Evolutionary conservation across 2,888 invertebrate genomes (phyloP).

Genomic region (Eledone cirrhosa): DNA sequence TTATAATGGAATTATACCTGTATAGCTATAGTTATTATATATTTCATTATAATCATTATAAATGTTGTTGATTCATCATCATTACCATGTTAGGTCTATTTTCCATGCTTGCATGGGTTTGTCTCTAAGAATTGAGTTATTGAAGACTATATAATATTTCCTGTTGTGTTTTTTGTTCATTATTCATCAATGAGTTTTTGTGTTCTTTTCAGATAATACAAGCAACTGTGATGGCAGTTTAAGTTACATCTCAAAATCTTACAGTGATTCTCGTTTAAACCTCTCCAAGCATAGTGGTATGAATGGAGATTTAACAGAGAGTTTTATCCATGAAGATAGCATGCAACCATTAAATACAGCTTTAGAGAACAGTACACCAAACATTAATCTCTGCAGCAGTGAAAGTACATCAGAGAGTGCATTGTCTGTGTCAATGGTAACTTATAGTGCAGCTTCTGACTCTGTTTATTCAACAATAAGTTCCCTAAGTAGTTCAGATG

Average conservation of each 20-base stretch:
- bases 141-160: too few species aligned
- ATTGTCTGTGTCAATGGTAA: background rate
- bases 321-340: background rate
- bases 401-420: background rate
- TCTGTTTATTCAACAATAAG: background rate
- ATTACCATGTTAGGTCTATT: too few species aligned
- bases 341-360: background rate
- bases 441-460: conserved; percentile 19
- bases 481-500: background rate
- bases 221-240: background rate
- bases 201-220: background rate
- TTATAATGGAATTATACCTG: too few species aligned
- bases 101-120: too few species aligned
- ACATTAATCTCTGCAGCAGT: background rate
- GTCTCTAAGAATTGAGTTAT: too few species aligned
- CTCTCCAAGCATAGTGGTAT: conserved; percentile 9
- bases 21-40: too few species aligned
- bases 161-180: too few species aligned
- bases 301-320: background rate
- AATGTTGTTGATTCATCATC: too few species aligned
- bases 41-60: too few species aligned
- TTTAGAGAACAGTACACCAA: background rate
- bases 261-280: conserved; percentile 26
- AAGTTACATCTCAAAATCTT: conserved; percentile 22
- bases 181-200: too few species aligned